Percentiles rank a stretch among this genome's conserved stretches.
phyloP scores from a whole-genome alignment of 2,888 invertebrate species.

The Stenichneumon culpator region DNA sequence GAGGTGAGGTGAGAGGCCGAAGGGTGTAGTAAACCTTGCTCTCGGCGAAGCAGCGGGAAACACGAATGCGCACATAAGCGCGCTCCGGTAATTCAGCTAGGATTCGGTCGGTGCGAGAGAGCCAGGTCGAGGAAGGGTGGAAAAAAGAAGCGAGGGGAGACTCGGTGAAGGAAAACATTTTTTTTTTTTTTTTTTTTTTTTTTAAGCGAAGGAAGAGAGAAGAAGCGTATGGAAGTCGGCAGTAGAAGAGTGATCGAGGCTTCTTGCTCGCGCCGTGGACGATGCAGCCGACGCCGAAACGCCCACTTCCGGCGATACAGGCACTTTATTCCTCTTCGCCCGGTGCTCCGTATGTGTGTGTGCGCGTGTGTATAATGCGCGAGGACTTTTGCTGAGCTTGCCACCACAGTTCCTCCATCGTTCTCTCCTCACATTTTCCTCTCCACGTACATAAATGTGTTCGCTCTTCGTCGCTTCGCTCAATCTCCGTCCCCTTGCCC shows the following conservation, averaged over 20 bases:
- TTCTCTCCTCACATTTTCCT: not conserved
- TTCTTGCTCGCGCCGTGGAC: constrained; percentile 64
- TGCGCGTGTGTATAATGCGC: constrained; percentile 1
- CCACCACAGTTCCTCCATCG: constrained; percentile 25
- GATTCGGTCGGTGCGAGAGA: constrained; percentile 35
- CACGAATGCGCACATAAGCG: not conserved
- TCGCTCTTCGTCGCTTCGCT: constrained; percentile 6
- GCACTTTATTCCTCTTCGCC: constrained; percentile 70
- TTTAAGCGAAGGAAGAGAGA: constrained; percentile 36
- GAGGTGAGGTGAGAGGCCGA: constrained; percentile 43
- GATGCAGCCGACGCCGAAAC: constrained; percentile 76
- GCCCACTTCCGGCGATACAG: constrained; percentile 82
- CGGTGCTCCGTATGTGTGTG: constrained; percentile 17
- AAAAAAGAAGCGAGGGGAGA: constrained; percentile 30
- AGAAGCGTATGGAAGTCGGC: constrained; percentile 60
- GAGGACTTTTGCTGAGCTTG: constrained; percentile 26
- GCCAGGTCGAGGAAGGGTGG: constrained; percentile 41
- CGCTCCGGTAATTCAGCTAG: constrained; percentile 7
- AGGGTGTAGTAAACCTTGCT: constrained; percentile 10
- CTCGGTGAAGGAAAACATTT: not conserved
- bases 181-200: too few relatives aligned
- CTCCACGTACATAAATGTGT: not conserved
- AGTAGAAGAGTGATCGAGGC: constrained; percentile 72
- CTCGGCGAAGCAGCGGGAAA: constrained; percentile 26
- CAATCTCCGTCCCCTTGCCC: not conserved